Conservation (phyloP, 2,888 invertebrate genomes). For the Bembecia ichneumoniformis region DNA sequence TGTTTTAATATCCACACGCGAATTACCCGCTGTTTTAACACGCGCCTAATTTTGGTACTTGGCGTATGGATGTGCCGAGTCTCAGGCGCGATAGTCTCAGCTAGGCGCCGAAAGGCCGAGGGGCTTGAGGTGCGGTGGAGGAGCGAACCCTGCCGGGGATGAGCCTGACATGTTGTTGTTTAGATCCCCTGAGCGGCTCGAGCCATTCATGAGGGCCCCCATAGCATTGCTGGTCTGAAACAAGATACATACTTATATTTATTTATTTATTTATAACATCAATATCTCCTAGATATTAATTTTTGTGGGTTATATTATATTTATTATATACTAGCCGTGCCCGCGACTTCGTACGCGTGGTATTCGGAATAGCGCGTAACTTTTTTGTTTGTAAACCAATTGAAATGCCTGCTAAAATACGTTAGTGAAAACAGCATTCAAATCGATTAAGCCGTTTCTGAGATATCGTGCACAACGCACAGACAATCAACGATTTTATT, state of each 20-base stretch:
- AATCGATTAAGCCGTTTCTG: too few species aligned
- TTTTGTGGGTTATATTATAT: too few species aligned
- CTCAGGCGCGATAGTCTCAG: constrained; percentile 73
- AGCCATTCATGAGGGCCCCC: constrained; percentile 70
- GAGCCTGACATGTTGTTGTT: constrained; percentile 79
- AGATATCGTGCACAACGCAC: too few species aligned
- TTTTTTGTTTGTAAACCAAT: too few species aligned
- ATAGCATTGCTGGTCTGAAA: constrained; percentile 59
- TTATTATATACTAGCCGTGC: too few species aligned
- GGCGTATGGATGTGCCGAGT: constrained; percentile 57
- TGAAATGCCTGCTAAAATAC: too few species aligned
- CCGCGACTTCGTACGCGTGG: too few species aligned
- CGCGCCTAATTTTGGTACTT: constrained; percentile 35
- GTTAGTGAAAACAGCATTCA: too few species aligned
- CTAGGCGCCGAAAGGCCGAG: constrained; percentile 75
- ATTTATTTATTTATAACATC: too few species aligned
- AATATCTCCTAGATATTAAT: too few species aligned
- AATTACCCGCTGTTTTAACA: not conserved
- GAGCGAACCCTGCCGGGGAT: constrained; percentile 51
- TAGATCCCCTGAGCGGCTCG: constrained; percentile 71
- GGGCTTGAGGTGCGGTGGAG: constrained; percentile 71
- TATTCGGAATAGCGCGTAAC: too few species aligned
- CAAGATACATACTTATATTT: constrained; percentile 9
- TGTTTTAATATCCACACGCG: not conserved
- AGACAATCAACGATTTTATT: too few species aligned